Percentiles rank a stretch among this genome's conserved stretches.
Conservation (phyloP, 2,113 vertebrate species). For the Nesogale talazaci region DNA sequence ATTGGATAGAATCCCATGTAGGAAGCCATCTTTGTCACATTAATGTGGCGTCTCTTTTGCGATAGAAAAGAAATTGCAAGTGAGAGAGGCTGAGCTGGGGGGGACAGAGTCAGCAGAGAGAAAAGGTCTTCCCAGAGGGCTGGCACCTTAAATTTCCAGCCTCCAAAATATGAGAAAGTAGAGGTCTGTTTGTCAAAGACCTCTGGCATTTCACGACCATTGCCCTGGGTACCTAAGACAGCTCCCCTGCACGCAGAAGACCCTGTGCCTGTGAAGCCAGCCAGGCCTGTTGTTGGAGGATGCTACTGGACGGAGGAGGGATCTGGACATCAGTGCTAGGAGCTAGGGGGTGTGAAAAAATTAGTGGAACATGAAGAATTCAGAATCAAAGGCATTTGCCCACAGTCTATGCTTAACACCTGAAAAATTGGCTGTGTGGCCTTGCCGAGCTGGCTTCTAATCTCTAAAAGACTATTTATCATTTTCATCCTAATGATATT, state of each 20-base stretch:
- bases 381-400: slow-evolving; percentile 12
- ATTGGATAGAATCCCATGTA: too few species aligned
- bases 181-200: too few species aligned
- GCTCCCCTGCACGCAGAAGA: not conserved
- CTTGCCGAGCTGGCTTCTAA: not conserved
- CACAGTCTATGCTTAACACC: not conserved
- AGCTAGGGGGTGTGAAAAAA: not conserved
- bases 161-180: too few species aligned
- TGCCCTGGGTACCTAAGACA: too few species aligned
- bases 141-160: too few species aligned
- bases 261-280: not conserved
- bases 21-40: too few species aligned
- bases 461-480: not conserved
- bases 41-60: too few species aligned
- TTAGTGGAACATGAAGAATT: not conserved
- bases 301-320: not conserved
- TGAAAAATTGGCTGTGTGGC: not conserved
- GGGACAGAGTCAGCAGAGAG: too few species aligned
- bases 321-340: not conserved
- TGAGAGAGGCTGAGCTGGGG: too few species aligned
- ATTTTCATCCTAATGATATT: not conserved
- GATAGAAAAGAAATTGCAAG: too few species aligned
- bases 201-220: too few species aligned
- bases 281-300: not conserved
- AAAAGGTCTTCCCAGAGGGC: too few species aligned